phyloP scores from a whole-genome alignment of 1,140 invertebrate species.

The Dolichoris vasculosae region DNA sequence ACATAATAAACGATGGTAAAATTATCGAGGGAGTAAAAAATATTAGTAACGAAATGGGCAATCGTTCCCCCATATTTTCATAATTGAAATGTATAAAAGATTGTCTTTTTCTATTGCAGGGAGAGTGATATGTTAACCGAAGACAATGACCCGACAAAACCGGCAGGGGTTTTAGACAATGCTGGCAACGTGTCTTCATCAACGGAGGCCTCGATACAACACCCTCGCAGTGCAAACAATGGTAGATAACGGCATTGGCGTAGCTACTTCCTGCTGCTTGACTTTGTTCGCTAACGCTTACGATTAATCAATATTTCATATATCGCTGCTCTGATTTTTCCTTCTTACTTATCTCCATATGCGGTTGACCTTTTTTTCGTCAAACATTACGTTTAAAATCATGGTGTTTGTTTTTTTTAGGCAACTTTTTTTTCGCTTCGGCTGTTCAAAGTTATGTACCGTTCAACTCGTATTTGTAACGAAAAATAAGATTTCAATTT shows the following conservation, averaged over 20 bases:
- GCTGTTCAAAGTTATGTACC: too few relatives aligned
- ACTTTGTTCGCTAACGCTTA: background rate
- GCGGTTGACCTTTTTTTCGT: too few relatives aligned
- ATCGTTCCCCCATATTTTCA: background rate
- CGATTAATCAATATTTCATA: slow-evolving; percentile 29
- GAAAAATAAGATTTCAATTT: too few relatives aligned
- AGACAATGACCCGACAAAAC: slow-evolving; percentile 74
- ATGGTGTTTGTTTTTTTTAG: too few relatives aligned
- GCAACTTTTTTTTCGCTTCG: too few relatives aligned
- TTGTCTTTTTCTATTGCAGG: slow-evolving; percentile 56
- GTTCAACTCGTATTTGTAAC: too few relatives aligned
- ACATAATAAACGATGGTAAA: too few relatives aligned
- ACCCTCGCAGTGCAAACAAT: slow-evolving; percentile 70
- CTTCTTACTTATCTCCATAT: background rate
- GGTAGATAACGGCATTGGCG: slow-evolving; percentile 60
- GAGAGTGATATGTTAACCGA: slow-evolving; percentile 75
- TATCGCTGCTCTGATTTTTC: background rate
- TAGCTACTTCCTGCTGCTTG: slow-evolving; percentile 26
- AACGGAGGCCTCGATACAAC: slow-evolving; percentile 70
- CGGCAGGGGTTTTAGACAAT: slow-evolving; percentile 73
- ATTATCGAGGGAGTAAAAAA: too few relatives aligned
- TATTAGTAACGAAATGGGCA: too few relatives aligned
- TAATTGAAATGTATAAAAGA: slow-evolving; percentile 2
- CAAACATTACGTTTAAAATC: too few relatives aligned
- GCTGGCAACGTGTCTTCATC: slow-evolving; percentile 72